Evolutionary conservation across 2,888 invertebrate species (phyloP), one percentile per base, ranked within the genome.

Genomic region (Leucophenga montana): DNA sequence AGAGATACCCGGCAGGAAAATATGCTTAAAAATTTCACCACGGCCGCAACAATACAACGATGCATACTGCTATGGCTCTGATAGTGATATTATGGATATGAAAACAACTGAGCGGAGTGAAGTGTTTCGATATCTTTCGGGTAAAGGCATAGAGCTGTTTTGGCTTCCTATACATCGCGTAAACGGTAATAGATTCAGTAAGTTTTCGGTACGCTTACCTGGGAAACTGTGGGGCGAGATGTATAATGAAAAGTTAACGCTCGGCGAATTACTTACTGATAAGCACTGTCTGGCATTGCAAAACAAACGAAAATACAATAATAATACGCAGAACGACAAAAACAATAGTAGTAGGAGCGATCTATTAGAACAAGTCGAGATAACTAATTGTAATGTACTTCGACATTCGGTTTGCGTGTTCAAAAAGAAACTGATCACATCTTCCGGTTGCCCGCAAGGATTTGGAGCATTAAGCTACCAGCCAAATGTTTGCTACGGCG

Each of bases 141-240:
- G 77, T 13, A 68, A 66, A 57, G 72, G 72, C 1, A 79, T 84
- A 44, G 70, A 27, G 0, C 70, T 77, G 31, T 87, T 91, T 69
- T 92, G 92, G 91, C 76, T 92, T 67, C 91, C 91, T 16, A 89
- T 89, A 3, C 86, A 86, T 57, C 87, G 91, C 50, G 77, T 80
- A n/a, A 88, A 88, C 27, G 72, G 71, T 5, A 73, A 71, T 64
- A 73, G 85, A 46, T 90, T 89, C 73, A 87, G 88, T 70, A 90
- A 90, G 20, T 77, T 90, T 16, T 85, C 67, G 82, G 90, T 91
- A 89, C 83, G 85, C 20, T 88, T 90, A 68, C 91, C 91, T 0
- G 92, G 91, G 4, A 72, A 81, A 66, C 73, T 74, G 18, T 88
- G 86, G 86, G 85, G 85, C 31, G 75, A 84, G 64, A 50, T 76